phyloP scores from a whole-genome alignment of 2,113 vertebrate species.

The Siniperca chuatsi region DNA sequence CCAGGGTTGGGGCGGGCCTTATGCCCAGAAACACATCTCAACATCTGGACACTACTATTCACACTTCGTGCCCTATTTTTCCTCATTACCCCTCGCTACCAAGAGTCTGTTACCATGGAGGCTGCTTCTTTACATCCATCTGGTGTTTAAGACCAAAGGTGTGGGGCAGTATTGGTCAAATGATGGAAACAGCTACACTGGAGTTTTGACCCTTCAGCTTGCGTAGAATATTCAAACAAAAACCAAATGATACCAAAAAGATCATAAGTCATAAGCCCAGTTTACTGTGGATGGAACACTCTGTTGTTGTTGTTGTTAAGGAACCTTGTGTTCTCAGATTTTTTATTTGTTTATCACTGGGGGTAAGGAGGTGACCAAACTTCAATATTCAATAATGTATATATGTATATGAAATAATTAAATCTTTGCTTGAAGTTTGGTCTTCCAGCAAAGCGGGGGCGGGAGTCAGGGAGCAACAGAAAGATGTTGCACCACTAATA shows the following conservation, averaged over 20 bases:
- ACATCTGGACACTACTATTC: constrained; percentile 47
- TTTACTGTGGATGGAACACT: not conserved
- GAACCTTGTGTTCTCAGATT: not conserved
- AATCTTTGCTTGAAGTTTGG: no score
- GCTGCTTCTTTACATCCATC: not conserved
- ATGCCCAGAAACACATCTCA: constrained; percentile 45
- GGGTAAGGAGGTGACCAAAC: not conserved
- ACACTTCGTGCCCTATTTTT: not conserved
- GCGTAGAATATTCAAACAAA: not conserved
- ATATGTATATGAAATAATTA: no score
- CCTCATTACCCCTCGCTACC: not conserved
- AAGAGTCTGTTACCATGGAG: constrained; percentile 5
- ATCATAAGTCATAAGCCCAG: not conserved
- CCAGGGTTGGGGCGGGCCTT: constrained; percentile 1
- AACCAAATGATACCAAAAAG: not conserved
- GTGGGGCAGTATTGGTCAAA: not conserved
- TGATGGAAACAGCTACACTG: not conserved
- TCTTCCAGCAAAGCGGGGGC: not conserved
- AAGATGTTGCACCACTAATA: constrained; percentile 50
- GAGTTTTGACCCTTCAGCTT: not conserved
- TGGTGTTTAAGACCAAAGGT: not conserved
- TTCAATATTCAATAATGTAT: not conserved
- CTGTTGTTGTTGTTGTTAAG: not conserved
- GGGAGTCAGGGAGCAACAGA: constrained; percentile 19
- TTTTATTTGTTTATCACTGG: not conserved